phyloP scores from a whole-genome alignment of 2,797 vertebrate species.

The Miichthys miiuy region DNA sequence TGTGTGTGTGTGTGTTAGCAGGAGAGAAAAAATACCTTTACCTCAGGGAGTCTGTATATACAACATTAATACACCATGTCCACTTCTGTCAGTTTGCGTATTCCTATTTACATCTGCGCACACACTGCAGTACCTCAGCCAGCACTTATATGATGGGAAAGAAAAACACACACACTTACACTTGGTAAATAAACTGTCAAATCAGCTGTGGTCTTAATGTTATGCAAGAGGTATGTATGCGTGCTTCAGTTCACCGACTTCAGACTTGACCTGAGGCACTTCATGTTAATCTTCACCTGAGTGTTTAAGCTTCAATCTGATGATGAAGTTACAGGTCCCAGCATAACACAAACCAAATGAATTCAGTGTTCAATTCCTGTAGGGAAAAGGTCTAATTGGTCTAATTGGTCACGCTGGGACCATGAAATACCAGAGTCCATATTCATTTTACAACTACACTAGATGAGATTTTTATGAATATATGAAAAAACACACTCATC shows the following conservation, averaged over 20 bases:
- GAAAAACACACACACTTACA: neutral
- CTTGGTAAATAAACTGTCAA: slow-evolving; percentile 20
- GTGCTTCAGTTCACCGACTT: slow-evolving; percentile 5
- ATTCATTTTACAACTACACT: no score
- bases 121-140: slow-evolving; percentile 1
- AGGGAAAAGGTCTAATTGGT: neutral
- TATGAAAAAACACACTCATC: neutral
- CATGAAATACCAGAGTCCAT: neutral
- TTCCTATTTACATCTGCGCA: slow-evolving; percentile 25
- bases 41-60: slow-evolving; percentile 19
- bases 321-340: neutral
- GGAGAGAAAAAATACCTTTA: slow-evolving; percentile 4
- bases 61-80: slow-evolving; percentile 23
- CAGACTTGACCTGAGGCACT: neutral
- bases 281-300: slow-evolving; percentile 11
- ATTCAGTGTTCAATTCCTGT: neutral
- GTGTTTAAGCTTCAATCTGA: slow-evolving; percentile 2
- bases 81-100: slow-evolving; percentile 24
- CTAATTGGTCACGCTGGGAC: neutral
- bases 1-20: slow-evolving; percentile 11
- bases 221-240: slow-evolving; percentile 1
- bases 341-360: neutral
- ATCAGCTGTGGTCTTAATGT: neutral
- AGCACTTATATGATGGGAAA: slow-evolving; percentile 1
- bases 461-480: no score